These are phyloP conservation scores for Laspeyria flexula DNA, from an alignment of 2,888 invertebrate species.

Conservation along the genomic window DNA sequence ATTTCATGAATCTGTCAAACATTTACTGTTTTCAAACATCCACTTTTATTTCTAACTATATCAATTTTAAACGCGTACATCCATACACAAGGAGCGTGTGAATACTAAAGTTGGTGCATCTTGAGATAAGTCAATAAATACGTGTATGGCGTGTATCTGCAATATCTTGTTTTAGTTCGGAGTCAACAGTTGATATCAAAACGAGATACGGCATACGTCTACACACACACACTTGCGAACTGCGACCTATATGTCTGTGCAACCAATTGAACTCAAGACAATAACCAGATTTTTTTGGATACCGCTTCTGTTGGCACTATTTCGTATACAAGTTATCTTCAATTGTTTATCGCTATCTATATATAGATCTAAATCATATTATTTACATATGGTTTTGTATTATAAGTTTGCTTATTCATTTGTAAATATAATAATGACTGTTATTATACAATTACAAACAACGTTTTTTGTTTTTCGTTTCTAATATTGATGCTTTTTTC, in stretches of 20 bases:
- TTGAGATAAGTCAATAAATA: conserved; percentile 2
- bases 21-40: background rate
- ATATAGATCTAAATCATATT: no score
- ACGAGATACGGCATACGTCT: conserved; percentile 2
- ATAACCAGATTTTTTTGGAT: background rate
- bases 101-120: background rate
- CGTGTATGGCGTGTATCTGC: conserved; percentile 1
- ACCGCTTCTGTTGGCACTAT: background rate
- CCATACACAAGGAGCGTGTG: background rate
- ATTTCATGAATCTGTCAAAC: no score
- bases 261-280: background rate
- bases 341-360: no score
- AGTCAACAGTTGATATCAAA: conserved; percentile 9
- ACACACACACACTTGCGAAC: background rate
- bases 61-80: background rate
- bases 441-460: no score
- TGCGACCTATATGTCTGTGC: background rate
- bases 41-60: background rate
- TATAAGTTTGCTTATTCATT: no score
- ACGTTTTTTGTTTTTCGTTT: no score
- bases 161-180: conserved; percentile 8
- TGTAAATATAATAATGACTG: no score
- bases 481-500: no score
- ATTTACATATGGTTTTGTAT: no score
- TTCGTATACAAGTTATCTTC: background rate